Evolutionary conservation across 2,797 vertebrate genomes (phyloP).

Genomic region (Streptopelia turtur): DNA sequence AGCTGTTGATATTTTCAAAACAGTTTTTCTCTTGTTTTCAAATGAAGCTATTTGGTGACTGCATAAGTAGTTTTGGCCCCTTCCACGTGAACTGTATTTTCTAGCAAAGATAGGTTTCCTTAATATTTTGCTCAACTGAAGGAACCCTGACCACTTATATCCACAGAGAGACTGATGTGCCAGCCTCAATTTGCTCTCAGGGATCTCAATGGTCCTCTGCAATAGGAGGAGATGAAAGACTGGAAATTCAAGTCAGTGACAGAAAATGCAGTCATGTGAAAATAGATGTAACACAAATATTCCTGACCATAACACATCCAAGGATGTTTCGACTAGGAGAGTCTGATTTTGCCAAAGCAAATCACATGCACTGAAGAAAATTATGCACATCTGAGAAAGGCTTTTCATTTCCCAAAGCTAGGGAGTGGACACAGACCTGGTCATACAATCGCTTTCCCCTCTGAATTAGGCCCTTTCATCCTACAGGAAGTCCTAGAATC

Average conservation of each 20-base stretch:
- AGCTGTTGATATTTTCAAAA: constrained; percentile 20
- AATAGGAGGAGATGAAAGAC: neutral
- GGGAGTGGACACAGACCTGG: neutral
- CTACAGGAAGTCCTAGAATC: constrained; percentile 47
- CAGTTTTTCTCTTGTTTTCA: constrained; percentile 10
- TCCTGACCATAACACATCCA: neutral
- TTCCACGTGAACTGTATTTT: neutral
- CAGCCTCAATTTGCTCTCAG: neutral
- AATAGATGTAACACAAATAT: neutral
- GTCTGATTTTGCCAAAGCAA: neutral
- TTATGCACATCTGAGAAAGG: neutral
- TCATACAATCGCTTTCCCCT: neutral
- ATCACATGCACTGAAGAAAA: neutral
- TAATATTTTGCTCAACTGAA: neutral
- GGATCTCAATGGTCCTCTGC: neutral
- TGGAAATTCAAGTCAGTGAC: neutral
- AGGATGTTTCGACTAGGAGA: neutral
- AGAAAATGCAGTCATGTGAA: neutral
- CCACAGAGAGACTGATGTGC: neutral
- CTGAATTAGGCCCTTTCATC: constrained; percentile 43
- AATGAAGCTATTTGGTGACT: neutral
- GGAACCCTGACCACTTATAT: neutral
- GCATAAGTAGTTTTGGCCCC: neutral
- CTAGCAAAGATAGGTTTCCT: neutral
- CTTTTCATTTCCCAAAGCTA: neutral